Percentiles rank a stretch among this genome's conserved stretches.
phyloP scores from a whole-genome alignment of 2,113 vertebrate genomes.

The Chlorodrepanis virens region DNA sequence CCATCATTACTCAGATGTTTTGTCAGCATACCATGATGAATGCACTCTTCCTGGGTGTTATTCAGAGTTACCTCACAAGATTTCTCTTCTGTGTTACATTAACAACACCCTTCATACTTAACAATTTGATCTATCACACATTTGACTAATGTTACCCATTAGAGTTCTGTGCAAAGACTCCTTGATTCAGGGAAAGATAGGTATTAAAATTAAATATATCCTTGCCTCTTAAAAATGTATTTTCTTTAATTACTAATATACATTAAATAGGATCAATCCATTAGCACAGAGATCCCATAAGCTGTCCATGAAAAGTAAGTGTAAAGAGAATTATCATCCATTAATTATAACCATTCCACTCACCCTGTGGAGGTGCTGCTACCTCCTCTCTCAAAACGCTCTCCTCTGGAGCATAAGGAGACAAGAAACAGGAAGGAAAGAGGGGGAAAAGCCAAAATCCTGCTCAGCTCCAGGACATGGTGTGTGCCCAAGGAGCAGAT shows the following conservation, averaged over 20 bases:
- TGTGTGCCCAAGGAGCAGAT: background rate
- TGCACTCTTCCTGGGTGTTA: constrained; percentile 26
- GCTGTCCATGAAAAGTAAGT: background rate
- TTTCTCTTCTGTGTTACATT: constrained; percentile 50
- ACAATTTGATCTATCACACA: constrained; percentile 51
- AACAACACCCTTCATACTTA: constrained; percentile 54
- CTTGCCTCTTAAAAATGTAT: constrained; percentile 34
- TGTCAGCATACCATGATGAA: constrained; percentile 60
- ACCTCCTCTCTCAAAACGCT: background rate
- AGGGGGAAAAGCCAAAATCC: background rate
- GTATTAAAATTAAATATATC: constrained; percentile 60
- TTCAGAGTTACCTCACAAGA: constrained; percentile 51
- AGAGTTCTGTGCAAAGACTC: constrained; percentile 31
- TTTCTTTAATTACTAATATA: constrained; percentile 59
- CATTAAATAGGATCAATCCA: constrained; percentile 39
- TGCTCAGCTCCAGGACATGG: background rate
- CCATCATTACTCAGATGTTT: constrained; percentile 65
- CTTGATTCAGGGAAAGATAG: background rate
- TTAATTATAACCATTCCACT: background rate
- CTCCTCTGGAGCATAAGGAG: accelerated
- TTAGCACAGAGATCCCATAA: background rate
- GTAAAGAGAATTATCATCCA: background rate
- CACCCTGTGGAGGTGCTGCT: background rate
- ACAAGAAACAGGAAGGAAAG: background rate
- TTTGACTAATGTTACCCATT: constrained; percentile 56